Conservation (phyloP, 2,797 vertebrate species). For the Pseudotriccus pelzelni region DNA sequence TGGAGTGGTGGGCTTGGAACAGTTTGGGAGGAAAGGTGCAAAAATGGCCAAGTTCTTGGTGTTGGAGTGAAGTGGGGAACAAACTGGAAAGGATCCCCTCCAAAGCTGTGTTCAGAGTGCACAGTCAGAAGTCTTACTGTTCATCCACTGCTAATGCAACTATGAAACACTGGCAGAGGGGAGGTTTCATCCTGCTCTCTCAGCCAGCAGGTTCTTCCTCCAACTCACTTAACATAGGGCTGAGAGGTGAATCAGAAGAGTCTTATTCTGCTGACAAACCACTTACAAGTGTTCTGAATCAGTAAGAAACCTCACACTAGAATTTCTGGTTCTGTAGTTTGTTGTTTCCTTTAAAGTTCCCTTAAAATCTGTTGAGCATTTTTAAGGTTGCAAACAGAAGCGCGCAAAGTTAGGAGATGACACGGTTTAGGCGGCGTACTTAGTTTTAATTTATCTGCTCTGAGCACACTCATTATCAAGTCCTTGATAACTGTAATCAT, state of each 20-base stretch:
- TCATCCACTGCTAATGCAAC: neutral
- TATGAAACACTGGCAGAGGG: neutral
- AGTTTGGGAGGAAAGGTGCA: neutral
- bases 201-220: neutral
- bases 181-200: neutral
- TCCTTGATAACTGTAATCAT: neutral
- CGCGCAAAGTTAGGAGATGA: neutral
- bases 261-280: neutral
- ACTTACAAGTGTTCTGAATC: neutral
- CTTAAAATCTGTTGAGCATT: neutral
- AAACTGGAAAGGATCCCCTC: neutral
- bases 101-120: neutral
- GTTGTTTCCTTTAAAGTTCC: neutral
- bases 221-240: fast-evolving
- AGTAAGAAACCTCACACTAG: neutral
- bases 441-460: neutral
- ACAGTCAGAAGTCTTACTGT: neutral
- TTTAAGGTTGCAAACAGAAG: neutral
- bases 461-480: neutral
- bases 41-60: neutral
- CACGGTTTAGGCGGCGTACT: neutral
- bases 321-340: neutral
- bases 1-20: neutral
- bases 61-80: neutral
- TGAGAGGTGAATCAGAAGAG: neutral